Evolutionary conservation across 2,888 invertebrate genomes (phyloP).

Genomic region (Heliothis peltigera): DNA sequence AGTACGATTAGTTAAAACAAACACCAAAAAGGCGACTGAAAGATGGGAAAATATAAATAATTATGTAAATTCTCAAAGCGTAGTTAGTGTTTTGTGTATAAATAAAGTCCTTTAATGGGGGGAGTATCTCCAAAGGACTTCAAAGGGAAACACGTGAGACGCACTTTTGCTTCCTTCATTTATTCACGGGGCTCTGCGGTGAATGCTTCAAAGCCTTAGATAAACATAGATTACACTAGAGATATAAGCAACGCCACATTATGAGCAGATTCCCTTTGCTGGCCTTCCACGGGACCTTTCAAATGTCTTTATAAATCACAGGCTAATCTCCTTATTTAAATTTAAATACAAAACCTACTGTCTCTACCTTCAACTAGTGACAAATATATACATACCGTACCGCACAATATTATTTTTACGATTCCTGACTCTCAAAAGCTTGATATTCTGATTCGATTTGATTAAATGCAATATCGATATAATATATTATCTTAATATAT

Average conservation of each 20-base stretch:
- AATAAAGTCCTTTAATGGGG: slow-evolving; percentile 59
- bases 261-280: slow-evolving; percentile 22
- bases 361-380: no score
- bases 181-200: slow-evolving; percentile 63
- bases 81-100: slow-evolving; percentile 60
- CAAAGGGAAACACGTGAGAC: slow-evolving; percentile 60
- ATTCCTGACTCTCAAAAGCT: no score
- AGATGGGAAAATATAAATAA: not conserved
- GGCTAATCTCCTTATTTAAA: no score
- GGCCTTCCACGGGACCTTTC: not conserved
- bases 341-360: not conserved
- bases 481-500: no score
- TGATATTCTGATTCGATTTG: no score
- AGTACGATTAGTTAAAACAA: no score
- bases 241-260: slow-evolving; percentile 37
- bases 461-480: slow-evolving; percentile 5
- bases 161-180: slow-evolving; percentile 68
- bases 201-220: slow-evolving; percentile 57
- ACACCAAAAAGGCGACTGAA: no score
- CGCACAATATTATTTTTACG: no score
- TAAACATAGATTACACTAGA: slow-evolving; percentile 47
- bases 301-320: no score
- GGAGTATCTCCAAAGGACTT: slow-evolving; percentile 55
- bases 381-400: no score
- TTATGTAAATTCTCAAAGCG: slow-evolving; percentile 17